Base-by-base conservation (phyloP, 2,797 vertebrate species). In the Parauchenoglanis ngamensis region DNA sequence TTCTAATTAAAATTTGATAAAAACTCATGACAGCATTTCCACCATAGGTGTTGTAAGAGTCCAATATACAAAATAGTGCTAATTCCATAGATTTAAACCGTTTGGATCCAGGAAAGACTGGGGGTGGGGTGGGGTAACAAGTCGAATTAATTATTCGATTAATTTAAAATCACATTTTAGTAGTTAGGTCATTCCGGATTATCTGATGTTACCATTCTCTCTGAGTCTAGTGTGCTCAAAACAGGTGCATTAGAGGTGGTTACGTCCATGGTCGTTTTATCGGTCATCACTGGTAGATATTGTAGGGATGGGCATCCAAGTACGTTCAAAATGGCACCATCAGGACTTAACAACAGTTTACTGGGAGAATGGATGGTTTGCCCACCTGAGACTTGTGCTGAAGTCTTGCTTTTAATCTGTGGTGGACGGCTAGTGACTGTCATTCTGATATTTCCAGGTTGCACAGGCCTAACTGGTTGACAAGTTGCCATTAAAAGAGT, bases 321-420 rank as follows among this genome's bases (percentile, higher is more conserved):
- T 92, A 96, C 93, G 94, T 96, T 98, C 92, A 98, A 90, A 95
- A 98, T 94, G 19, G 96, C 96, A 86, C 96, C 96, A 89, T 98
- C 97, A 73, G 97, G 97, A 93, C 97, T 97, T 89, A 97, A 94
- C 89, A 98, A 94, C 72, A 98, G 94, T 92, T 97, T 97, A 92
- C 95, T 96, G 89, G 95, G 90, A 82, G 95, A 92, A 82, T 93
- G 92, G 81, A 93, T 95, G 85, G 94, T 92, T 80, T 95, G 94
- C 92, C 94, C 90, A 88, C 92, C 91, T 72, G 96, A 93, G 1
- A 94, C 70, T 89, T 92, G 93, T 72, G 91, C 35, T 67, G 89
- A 86, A 78, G 90, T 84, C 75, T 93, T 94, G 89, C 85, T 90
- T 90, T 91, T 86, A 75, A 87, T 84, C 85, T 90, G 93, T 46